Conservation (phyloP, 2,113 vertebrate species). For the Mixornis gularis region DNA sequence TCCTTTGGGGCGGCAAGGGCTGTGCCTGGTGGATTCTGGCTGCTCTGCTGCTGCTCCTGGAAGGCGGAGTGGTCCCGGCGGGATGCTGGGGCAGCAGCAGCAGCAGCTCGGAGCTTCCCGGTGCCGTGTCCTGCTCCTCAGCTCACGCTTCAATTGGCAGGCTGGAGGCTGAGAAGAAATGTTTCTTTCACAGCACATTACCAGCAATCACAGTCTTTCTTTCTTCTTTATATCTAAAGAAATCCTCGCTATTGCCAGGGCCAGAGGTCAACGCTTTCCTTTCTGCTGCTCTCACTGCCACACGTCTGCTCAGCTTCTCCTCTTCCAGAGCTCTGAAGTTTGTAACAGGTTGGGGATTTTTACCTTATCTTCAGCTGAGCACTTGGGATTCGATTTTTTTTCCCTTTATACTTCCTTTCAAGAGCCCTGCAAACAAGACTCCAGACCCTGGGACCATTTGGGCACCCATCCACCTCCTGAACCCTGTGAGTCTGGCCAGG, state of each 20-base stretch:
- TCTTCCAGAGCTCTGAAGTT: not conserved
- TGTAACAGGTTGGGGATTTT: not conserved
- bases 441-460: accelerated
- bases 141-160: not conserved
- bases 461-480: not conserved
- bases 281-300: not conserved
- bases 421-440: not conserved
- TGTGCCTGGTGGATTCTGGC: accelerated
- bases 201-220: not conserved
- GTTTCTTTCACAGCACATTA: not conserved
- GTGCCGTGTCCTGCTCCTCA: not conserved
- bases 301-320: not conserved
- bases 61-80: accelerated
- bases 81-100: not conserved
- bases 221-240: not conserved
- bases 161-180: not conserved
- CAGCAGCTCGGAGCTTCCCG: not conserved
- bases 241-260: not conserved
- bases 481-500: not conserved
- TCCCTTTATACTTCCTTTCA: not conserved
- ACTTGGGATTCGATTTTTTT: not conserved
- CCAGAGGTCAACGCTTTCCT: not conserved
- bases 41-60: not conserved
- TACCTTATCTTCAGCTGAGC: not conserved
- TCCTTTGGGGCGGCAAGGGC: not conserved